Evolutionary conservation across 2,888 invertebrate species (phyloP), one percentile per base, ranked within the genome.

Genomic region (Cheiracanthium punctorium): DNA sequence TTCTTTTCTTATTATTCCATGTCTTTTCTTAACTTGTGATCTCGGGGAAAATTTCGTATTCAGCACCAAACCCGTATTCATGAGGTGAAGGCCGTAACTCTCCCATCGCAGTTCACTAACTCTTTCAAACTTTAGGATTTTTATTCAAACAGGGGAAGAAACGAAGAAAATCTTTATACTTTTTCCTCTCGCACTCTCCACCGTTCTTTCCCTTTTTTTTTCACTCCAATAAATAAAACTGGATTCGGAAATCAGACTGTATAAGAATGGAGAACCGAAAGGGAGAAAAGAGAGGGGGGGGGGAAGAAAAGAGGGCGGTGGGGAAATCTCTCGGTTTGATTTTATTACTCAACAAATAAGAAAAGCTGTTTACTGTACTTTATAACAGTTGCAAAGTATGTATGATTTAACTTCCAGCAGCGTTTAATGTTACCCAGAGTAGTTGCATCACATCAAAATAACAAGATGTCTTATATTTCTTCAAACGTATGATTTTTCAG

Each of bases 41-140:
- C 75, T 75, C 17, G 30, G 24, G n/a, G 58, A 70, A 76, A 58
- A 82, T 82, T 82, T 76, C 43, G 82, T 76, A 82, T 82, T 82
- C 82, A 82, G 76, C 76, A 70, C 82, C 65, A 69, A 75, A 33
- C 75, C 29, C 29, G 74, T 76, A 76, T 82, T 82, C 82, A 82
- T 82, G 81, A 82, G 81, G 58, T 41, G 69, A 33, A 58, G 33
- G 58, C 74, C 52, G 75, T 70, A 64, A 76, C 75, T 75, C 71
- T 76, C 76, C 67, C 37, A 64, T 82, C 58, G 64, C 82, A 76
- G 32, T 76, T 76, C 76, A 48, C 64, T 70, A 71, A 82, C 76
- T 82, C 82, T 82, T 82, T 76, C 82, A 32, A 76, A 82, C 64
- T 76, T 76, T 73, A 65, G 71, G 76, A 65, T 76, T 82, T 81